A percentile compares a stretch with the other conserved stretches of the same genome.
Evolutionary conservation across 2,797 vertebrate genomes (phyloP).

Genomic region (Glyptemys insculpta): DNA sequence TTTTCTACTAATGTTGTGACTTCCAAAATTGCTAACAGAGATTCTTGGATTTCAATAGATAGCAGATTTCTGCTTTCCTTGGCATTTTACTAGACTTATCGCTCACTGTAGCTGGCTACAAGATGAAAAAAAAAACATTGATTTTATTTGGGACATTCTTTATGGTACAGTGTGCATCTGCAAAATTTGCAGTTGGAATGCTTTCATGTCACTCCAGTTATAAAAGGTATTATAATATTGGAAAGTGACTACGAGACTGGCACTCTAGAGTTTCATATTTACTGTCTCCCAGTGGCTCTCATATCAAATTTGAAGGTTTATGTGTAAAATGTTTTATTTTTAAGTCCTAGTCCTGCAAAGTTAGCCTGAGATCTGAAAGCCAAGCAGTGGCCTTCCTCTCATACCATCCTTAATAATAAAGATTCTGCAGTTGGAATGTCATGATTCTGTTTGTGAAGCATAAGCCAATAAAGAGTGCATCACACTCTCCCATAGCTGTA

Average conservation of each 20-base stretch:
- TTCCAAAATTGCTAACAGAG: neutral
- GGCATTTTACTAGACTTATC: slow-evolving; percentile 19
- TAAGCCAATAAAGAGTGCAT: neutral
- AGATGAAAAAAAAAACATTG: slow-evolving; percentile 18
- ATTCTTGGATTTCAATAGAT: neutral
- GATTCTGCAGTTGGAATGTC: neutral
- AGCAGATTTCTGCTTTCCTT: neutral
- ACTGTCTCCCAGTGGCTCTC: neutral
- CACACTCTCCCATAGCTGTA: neutral
- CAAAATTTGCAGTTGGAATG: neutral
- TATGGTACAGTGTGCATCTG: neutral
- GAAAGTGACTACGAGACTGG: neutral
- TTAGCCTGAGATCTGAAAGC: neutral
- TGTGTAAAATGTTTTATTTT: neutral
- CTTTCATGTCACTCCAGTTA: neutral
- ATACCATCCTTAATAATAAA: neutral
- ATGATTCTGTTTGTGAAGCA: neutral
- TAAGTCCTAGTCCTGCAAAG: neutral
- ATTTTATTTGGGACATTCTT: slow-evolving; percentile 9
- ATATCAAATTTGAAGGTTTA: neutral
- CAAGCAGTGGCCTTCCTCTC: neutral
- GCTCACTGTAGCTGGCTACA: neutral
- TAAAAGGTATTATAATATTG: neutral
- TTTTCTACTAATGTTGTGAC: neutral
- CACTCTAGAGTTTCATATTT: neutral